Evolutionary conservation across 2,113 vertebrate genomes (phyloP).

Genomic region (Ctenomys sociabilis): DNA sequence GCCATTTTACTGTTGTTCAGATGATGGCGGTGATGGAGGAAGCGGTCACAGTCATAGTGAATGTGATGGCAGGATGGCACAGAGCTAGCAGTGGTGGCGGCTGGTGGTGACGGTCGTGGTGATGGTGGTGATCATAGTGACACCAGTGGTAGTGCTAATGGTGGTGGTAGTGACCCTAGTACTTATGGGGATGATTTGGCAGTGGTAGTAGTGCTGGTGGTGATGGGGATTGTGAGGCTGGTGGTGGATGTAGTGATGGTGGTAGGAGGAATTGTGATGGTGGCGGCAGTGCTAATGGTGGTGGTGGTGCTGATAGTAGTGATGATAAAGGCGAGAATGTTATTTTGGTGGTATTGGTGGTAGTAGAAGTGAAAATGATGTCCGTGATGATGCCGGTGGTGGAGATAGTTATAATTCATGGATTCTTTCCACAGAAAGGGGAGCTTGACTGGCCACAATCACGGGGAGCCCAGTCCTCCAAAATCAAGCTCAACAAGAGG

Average conservation of each 20-base stretch:
- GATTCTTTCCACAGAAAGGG: neutral
- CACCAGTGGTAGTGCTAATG: neutral
- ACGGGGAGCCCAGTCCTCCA: neutral
- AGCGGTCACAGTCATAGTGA: rapidly evolving
- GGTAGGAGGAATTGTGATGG: neutral
- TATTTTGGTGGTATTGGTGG: rapidly evolving
- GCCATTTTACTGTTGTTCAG: neutral
- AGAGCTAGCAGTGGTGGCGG: no score
- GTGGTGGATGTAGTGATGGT: rapidly evolving
- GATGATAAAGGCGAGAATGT: no score
- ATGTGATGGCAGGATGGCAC: rapidly evolving
- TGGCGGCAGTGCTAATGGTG: rapidly evolving
- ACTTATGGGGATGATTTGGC: neutral
- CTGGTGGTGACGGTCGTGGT: neutral
- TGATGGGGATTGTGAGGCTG: neutral
- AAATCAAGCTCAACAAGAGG: neutral
- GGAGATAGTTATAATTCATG: neutral
- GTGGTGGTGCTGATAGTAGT: neutral
- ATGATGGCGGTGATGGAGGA: neutral
- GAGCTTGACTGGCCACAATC: neutral
- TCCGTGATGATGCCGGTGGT: rapidly evolving
- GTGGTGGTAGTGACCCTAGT: neutral
- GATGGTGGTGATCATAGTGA: neutral
- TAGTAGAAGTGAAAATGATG: rapidly evolving
- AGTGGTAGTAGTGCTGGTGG: neutral